Evolutionary conservation across 2,113 vertebrate species (phyloP), one percentile per base, ranked within the genome.

Genomic region (Xiphophorus couchianus): DNA sequence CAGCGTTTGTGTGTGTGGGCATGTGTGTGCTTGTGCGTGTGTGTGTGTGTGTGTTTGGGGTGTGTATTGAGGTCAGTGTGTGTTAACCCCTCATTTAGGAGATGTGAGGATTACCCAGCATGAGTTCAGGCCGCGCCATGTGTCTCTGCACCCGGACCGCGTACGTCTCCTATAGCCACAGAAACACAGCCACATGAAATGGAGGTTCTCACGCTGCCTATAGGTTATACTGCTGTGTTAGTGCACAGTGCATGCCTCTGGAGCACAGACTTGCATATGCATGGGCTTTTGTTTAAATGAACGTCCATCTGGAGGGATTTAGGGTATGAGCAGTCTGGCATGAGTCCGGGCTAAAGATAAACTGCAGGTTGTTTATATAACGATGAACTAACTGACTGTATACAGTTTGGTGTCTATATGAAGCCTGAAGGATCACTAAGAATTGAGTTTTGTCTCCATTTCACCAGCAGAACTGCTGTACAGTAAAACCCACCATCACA

Each of bases 31-130:
- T 54, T 77, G 66, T 5, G 35, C 27, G 72, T 33, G 35, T 62
- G 63, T 80, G 84, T 89, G 58, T 70, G 73, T 78, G 82, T 79
- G 84, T 81, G 81, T 28, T 62, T 83, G 72, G 33, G 28, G 73
- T 35, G 37, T 64, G 62, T 81, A 85, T 89, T 37, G 66, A 85
- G 87, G 91, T 91, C 86, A 88, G 60, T 70, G 73, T 78, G 82
- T 79, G 85, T 83, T 75, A 77, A 74, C 72, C 85, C 80, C 76
- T 86, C 86, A 90, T 92, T 85, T 88, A 82, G 17, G 64, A 88
- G 85, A 90, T 89, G 89, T 86, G 83, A 80, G 87, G 86, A 92
- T 92, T 91, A 90, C 62, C 12, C 76, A 67, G 88, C 28, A 1
- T 80, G 88, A 78, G 79, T 61, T 82, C 75, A 3, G 79, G 61